Base-by-base conservation (phyloP, 2,113 vertebrate genomes). In the Microcebus tavaratra region DNA sequence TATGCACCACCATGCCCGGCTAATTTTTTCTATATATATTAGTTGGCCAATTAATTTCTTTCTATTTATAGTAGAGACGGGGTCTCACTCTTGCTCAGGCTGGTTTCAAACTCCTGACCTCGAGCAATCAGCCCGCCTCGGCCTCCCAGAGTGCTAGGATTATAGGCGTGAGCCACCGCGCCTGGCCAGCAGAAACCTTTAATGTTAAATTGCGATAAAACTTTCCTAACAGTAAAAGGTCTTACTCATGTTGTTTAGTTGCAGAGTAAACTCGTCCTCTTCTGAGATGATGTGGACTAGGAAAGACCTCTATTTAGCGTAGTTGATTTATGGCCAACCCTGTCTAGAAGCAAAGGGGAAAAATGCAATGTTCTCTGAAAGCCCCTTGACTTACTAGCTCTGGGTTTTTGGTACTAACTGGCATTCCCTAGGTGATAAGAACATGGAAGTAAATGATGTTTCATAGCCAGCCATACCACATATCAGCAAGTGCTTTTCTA, bases 171-270 rank as follows among this genome's bases (percentile, higher is more conserved):
- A 42, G 42, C 5, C 5, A 42, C 42, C 6, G 42, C 42, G 5
- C 42, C 42, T 6, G 42, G 42, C 17, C 83, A 95, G 31, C 10
- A 88, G 84, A 90, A 96, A 91, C 15, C 48, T 63, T 92, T 81
- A 91, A 73, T 34, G 29, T 83, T 83, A 88, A 80, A 92, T n/a
- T 80, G 25, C 7, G 67, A 82, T 82, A 86, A 96, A 90, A 90
- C 76, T 53, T 70, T 76, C 31, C n/a, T 73, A 79, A 84, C 13
- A 91, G 8, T 63, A 50, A 84, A 55, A 65, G 11, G 42, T 88
- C n/a, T 65, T 75, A 78, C 39, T 63, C 36, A 59, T 39, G 79
- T 50, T 23, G 13, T 20, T 73, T 50, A 79, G 45, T 83, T 96
- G 95, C 48, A 88, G 70, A 91, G 55, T 81, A 91, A 93, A 84